Base-by-base conservation (phyloP, 2,888 invertebrate genomes). In the Chaitophorus viminalis region DNA sequence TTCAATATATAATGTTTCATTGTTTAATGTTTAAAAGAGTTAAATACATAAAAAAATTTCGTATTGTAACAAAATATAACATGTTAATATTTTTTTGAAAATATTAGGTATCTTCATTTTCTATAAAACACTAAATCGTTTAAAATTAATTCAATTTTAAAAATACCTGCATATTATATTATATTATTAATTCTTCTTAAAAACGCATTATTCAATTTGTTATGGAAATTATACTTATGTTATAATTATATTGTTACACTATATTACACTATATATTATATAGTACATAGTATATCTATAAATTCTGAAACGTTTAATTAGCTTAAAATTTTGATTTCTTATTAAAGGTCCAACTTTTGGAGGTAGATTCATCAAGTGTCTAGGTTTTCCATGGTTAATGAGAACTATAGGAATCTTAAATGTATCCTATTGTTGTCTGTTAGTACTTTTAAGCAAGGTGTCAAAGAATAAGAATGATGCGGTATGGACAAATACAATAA, bases 311-410 rank as follows among this genome's bases (percentile, higher is more conserved):
- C n/a, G 11, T 68, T n/a, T 9, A 68, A 25, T 68, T 68, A 29
- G 29, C 60, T 46, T 11, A 70, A 70, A 1, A 70, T 31, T 31
- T 60, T 21, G 25, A 8, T 36, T 82, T 29, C 68, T 21, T 60
- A 90, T 90, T 90, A 21, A 90, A 95, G 96, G 96, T 86, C 96
- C 96, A 0, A 92, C 96, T 75, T 91, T 95, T 79, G 96, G 95
- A 33, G 95, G 96, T 3, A 94, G 94, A 90, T 91, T 95, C 89
- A 95, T 95, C 0, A 93, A 94, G 90, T 91, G 92, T 21, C 92
- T 95, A 75, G 96, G 96, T 68, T 95, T 95, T 91, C 93, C 93
- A 36, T 95, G 95, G 94, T 92, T 96, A 21, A 95, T 96, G 93
- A 92, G 95, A 89, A 92, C 93, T 33, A 93, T 96, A 54, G 96